Percentiles rank a stretch among this genome's conserved stretches.
Conservation (phyloP, 2,797 vertebrate genomes). For the Lagorchestes hirsutus region DNA sequence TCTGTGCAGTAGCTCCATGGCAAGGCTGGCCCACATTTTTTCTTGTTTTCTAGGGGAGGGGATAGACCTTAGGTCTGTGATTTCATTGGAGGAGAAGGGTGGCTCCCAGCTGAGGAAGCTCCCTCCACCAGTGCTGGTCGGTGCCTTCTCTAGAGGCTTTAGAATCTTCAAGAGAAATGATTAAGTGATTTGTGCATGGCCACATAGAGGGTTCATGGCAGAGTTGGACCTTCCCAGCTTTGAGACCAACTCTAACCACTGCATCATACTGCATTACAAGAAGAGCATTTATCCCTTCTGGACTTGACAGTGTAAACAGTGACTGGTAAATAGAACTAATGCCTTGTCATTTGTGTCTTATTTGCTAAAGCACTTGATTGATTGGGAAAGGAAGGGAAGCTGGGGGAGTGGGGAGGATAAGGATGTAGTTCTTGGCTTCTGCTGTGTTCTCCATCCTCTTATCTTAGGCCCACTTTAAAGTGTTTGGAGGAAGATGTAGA, state of each 20-base stretch:
- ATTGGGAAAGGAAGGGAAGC: background rate
- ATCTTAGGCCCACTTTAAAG: background rate
- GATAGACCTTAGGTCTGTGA: background rate
- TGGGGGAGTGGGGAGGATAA: background rate
- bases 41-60: background rate
- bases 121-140: background rate
- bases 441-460: background rate
- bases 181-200: background rate
- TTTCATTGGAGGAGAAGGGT: background rate
- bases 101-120: background rate
- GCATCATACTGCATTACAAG: conserved; percentile 1
- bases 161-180: background rate
- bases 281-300: background rate
- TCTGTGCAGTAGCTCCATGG: background rate
- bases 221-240: background rate
- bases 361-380: background rate
- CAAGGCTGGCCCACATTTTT: background rate
- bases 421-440: background rate
- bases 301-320: background rate
- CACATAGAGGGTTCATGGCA: background rate
- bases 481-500: background rate
- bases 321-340: background rate
- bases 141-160: background rate
- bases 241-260: background rate
- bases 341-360: background rate